A percentile compares a stretch with the other conserved stretches of the same genome.
Evolutionary conservation across 1,140 invertebrate genomes (phyloP).

Genomic region (silkworm (Bombyx mori)): ASM3026992v2 NC_085122.1:7787501-7788000

Average conservation of each 20-base stretch:
- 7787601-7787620: not conserved
- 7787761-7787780: not conserved
- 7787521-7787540: too few relatives aligned
- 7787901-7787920: not conserved
- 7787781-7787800: slow-evolving; percentile 2
- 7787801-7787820: slow-evolving; percentile 2
- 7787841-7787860: slow-evolving; percentile 2
- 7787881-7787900: not conserved
- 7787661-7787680: not conserved
- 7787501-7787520: too few relatives aligned
- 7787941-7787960: not conserved
- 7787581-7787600: not conserved
- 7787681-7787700: not conserved
- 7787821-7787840: not conserved
- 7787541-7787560: too few relatives aligned
- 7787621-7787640: not conserved
- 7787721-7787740: not conserved
- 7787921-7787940: not conserved
- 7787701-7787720: not conserved
- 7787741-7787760: not conserved
- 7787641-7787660: not conserved
- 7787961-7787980: not conserved
- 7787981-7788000: not conserved
- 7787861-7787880: slow-evolving; percentile 4
- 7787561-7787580: too few relatives aligned